phyloP scores from a whole-genome alignment of 2,888 invertebrate genomes.

The Caprella mutica region DNA sequence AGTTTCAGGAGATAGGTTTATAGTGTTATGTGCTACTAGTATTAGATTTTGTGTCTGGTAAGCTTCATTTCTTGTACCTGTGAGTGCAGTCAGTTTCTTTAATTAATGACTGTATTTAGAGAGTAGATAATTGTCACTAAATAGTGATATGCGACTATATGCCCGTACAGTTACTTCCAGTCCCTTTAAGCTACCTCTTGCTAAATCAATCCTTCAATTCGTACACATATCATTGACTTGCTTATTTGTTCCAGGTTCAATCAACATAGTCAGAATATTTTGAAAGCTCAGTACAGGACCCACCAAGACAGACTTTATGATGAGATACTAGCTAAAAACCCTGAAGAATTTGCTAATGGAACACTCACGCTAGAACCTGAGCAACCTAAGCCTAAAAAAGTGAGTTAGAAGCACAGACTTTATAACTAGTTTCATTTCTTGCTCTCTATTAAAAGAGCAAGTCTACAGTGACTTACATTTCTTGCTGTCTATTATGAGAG shows the following conservation, averaged over 20 bases:
- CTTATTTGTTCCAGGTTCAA: conserved; percentile 55
- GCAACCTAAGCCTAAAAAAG: conserved; percentile 25
- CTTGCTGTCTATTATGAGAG: background rate
- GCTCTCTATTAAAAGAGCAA: background rate
- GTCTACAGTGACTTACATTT: too few relatives aligned
- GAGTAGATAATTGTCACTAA: too few relatives aligned
- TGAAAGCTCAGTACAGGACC: conserved; percentile 42
- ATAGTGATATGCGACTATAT: too few relatives aligned
- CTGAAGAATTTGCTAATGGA: conserved; percentile 24
- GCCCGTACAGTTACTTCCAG: too few relatives aligned
- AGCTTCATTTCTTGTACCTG: too few relatives aligned
- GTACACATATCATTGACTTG: background rate
- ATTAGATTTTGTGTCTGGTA: too few relatives aligned
- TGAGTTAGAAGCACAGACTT: background rate
- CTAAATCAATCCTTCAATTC: conserved; percentile 2
- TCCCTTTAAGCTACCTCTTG: background rate
- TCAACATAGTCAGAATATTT: conserved; percentile 94
- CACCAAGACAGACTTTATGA: conserved; percentile 26
- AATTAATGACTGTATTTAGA: too few relatives aligned
- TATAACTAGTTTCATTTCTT: background rate
- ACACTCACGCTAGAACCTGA: conserved; percentile 7
- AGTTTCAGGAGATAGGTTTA: too few relatives aligned
- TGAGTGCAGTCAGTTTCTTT: too few relatives aligned
- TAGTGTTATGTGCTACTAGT: too few relatives aligned
- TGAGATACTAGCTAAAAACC: conserved; percentile 28